phyloP scores from a whole-genome alignment of 2,113 vertebrate species.

The Pionites leucogaster region DNA sequence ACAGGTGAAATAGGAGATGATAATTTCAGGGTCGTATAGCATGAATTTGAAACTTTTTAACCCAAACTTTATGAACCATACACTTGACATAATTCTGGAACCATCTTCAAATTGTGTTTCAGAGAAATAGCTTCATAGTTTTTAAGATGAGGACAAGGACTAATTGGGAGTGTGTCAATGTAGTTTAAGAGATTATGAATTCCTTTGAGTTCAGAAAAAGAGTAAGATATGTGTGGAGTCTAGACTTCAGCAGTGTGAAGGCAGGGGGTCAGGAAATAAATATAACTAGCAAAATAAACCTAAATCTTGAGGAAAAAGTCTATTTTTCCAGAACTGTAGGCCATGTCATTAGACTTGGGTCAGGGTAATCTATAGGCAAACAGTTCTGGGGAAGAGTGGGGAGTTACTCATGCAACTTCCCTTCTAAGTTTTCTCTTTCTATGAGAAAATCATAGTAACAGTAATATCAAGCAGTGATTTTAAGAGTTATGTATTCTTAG shows the following conservation, averaged over 20 bases:
- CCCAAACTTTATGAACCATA: neutral
- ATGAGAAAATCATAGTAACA: neutral
- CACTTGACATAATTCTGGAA: neutral
- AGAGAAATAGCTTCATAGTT: neutral
- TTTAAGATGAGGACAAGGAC: neutral
- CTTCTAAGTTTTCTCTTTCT: neutral
- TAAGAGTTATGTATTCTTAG: neutral
- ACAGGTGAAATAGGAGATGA: neutral
- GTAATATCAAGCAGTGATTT: neutral
- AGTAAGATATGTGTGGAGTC: neutral
- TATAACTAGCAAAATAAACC: neutral
- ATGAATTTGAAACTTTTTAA: neutral
- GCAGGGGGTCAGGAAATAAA: neutral
- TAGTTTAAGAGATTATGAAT: neutral
- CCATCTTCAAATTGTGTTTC: neutral
- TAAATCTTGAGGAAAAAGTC: neutral
- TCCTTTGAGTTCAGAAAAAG: neutral
- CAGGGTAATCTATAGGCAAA: neutral
- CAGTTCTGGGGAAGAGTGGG: neutral
- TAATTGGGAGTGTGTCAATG: neutral
- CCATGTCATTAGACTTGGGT: neutral
- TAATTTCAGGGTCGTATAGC: neutral
- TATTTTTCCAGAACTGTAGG: neutral
- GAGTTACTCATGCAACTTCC: neutral
- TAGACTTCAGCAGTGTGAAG: neutral